A percentile compares a stretch with the other conserved stretches of the same genome.
Evolutionary conservation across 2,113 vertebrate genomes (phyloP).

Genomic region (Ciconia stormi): DNA sequence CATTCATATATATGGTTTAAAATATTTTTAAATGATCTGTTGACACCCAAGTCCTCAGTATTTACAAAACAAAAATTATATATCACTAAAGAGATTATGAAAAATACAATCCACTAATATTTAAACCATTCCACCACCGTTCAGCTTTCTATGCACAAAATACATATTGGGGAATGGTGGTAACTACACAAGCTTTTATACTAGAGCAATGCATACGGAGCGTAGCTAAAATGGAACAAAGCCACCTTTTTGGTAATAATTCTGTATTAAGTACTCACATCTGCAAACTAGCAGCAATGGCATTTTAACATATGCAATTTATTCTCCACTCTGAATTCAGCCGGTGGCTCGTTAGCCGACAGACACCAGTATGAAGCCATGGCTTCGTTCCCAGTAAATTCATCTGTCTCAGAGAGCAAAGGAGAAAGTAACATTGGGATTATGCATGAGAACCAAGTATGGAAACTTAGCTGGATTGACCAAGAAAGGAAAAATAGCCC

Average conservation of each 20-base stretch:
- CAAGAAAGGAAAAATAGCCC: constrained; percentile 19
- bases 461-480: constrained; percentile 5
- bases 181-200: not conserved
- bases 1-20: not conserved
- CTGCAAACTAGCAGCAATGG: not conserved
- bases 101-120: not conserved
- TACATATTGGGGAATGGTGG: not conserved
- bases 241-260: not conserved
- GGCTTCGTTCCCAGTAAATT: constrained; percentile 20
- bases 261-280: not conserved
- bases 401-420: constrained; percentile 12
- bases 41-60: not conserved
- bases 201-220: not conserved
- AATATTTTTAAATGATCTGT: not conserved
- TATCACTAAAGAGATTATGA: not conserved
- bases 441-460: not conserved
- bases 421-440: not conserved
- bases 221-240: not conserved
- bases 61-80: not conserved
- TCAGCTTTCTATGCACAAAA: not conserved
- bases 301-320: not conserved
- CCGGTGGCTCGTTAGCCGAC: not conserved
- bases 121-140: not conserved
- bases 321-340: not conserved
- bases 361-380: constrained; percentile 1